Conservation (phyloP, 2,797 vertebrate species). For the Anisognathus igniventris region DNA sequence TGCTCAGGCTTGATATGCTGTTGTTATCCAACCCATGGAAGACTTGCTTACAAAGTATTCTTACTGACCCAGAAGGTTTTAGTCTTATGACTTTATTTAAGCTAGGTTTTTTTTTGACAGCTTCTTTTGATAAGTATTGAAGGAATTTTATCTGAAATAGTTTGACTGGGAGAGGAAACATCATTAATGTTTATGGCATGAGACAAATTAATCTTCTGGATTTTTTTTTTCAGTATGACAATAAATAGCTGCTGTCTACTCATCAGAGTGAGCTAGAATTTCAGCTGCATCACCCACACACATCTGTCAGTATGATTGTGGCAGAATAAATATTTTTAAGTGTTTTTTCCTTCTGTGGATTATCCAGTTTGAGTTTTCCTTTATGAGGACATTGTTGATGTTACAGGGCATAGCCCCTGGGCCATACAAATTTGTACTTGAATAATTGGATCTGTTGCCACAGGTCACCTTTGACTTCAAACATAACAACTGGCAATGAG, state of each 20-base stretch:
- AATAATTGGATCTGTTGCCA: neutral
- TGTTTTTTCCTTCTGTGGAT: neutral
- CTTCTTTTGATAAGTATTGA: neutral
- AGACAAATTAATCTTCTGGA: neutral
- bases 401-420: neutral
- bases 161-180: neutral
- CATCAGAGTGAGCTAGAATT: neutral
- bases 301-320: neutral
- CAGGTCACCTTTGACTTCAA: neutral
- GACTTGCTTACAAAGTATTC: neutral
- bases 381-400: neutral
- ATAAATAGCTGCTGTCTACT: neutral
- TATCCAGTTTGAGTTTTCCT: neutral
- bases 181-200: neutral
- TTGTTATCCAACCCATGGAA: neutral
- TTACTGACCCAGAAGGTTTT: neutral
- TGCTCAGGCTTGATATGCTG: neutral
- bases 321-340: slow-evolving; percentile 29
- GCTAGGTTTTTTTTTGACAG: neutral
- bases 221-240: neutral
- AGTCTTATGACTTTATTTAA: neutral
- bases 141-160: neutral
- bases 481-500: neutral
- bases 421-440: neutral
- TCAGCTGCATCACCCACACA: neutral